Evolutionary conservation across 2,888 invertebrate genomes (phyloP).

Genomic region (Prosapia bicincta): DNA sequence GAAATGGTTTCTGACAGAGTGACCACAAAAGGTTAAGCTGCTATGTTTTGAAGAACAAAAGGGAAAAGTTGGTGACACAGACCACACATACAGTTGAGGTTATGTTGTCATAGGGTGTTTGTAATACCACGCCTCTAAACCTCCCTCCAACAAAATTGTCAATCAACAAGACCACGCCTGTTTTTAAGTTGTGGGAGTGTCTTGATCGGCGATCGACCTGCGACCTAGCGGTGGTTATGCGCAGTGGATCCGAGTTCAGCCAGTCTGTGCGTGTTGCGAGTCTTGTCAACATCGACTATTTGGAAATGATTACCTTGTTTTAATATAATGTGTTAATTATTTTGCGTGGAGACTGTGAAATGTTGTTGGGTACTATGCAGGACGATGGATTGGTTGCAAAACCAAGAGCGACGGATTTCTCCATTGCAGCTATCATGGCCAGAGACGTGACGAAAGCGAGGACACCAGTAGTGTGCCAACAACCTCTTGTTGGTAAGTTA

Average conservation of each 20-base stretch:
- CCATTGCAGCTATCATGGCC: constrained; percentile 94
- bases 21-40: constrained; percentile 11
- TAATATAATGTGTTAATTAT: constrained; percentile 30
- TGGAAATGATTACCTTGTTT: neutral
- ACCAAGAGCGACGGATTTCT: constrained; percentile 82
- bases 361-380: constrained; percentile 52
- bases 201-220: constrained; percentile 16
- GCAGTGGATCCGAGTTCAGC: constrained; percentile 31
- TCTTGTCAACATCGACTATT: constrained; percentile 36
- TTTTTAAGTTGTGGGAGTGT: neutral
- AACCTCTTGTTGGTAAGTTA: constrained; percentile 20
- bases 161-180: constrained; percentile 8
- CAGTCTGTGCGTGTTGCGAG: constrained; percentile 46
- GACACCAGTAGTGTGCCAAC: constrained; percentile 47
- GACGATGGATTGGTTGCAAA: constrained; percentile 51
- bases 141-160: constrained; percentile 10
- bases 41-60: constrained; percentile 16
- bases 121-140: constrained; percentile 8
- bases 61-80: constrained; percentile 23
- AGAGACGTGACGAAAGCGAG: constrained; percentile 48
- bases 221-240: constrained; percentile 29
- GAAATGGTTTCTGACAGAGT: constrained; percentile 16
- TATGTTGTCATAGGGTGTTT: constrained; percentile 9
- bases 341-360: constrained; percentile 41
- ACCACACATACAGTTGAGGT: constrained; percentile 24